A percentile compares a stretch with the other conserved stretches of the same genome.
Evolutionary conservation across 2,797 vertebrate species (phyloP).

Genomic region (Girardinus metallicus): DNA sequence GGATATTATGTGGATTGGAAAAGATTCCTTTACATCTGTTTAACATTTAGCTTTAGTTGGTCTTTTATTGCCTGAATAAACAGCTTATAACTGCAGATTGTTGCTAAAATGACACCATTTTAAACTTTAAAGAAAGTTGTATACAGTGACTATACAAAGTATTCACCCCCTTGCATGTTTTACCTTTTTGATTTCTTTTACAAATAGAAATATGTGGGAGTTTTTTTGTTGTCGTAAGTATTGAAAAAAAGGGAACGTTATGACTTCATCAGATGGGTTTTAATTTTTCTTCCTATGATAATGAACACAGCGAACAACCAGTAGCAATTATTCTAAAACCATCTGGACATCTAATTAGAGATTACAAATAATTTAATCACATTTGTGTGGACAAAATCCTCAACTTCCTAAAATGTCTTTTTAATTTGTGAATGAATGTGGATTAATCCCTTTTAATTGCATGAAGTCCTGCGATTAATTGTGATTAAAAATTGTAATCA

Average conservation of each 20-base stretch:
- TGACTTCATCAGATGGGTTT: neutral
- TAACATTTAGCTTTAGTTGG: neutral
- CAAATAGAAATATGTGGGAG: neutral
- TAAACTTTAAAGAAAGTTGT: neutral
- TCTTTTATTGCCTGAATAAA: neutral
- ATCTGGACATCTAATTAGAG: neutral
- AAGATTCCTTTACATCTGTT: neutral
- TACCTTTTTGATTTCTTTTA: neutral
- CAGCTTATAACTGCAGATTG: neutral
- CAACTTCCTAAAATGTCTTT: neutral
- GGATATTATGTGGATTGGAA: neutral
- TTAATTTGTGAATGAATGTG: neutral
- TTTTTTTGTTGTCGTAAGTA: neutral
- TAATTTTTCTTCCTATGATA: neutral
- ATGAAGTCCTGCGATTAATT: neutral
- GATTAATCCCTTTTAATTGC: constrained; percentile 1
- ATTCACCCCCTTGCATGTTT: neutral
- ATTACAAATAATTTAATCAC: constrained; percentile 6
- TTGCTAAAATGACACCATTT: too few relatives aligned
- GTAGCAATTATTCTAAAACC: constrained; percentile 3
- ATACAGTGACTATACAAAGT: neutral
- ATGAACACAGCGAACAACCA: neutral
- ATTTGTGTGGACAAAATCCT: neutral
- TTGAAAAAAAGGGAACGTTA: neutral
- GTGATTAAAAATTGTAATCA: neutral